phyloP scores from a whole-genome alignment of 2,888 invertebrate species.

The Nemotelus pantherinus region DNA sequence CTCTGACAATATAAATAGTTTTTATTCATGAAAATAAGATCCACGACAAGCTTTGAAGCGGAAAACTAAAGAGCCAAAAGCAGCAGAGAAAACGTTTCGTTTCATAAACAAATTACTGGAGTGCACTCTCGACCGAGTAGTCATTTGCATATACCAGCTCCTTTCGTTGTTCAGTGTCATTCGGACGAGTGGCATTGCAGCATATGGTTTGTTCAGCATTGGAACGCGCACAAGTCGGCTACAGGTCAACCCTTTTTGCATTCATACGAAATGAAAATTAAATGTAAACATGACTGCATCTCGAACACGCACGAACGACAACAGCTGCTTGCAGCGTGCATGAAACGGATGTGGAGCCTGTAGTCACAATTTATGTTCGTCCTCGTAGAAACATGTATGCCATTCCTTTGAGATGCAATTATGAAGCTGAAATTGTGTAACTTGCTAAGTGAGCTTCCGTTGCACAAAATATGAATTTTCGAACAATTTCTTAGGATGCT shows the following conservation, averaged over 20 bases:
- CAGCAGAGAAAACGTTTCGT: constrained; percentile 7
- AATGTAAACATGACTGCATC: constrained; percentile 30
- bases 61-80: neutral
- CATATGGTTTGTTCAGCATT: neutral
- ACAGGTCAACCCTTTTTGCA: constrained; percentile 29
- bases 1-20: too few relatives aligned
- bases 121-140: constrained; percentile 35
- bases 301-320: neutral
- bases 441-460: neutral
- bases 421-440: constrained; percentile 28
- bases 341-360: neutral
- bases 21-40: neutral
- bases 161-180: constrained; percentile 9
- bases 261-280: constrained; percentile 35
- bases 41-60: neutral
- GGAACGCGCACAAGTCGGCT: neutral
- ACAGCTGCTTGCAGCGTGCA: neutral
- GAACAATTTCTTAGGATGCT: too few relatives aligned
- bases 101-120: constrained; percentile 32
- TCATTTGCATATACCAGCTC: constrained; percentile 33
- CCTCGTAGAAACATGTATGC: neutral
- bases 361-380: neutral
- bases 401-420: constrained; percentile 38
- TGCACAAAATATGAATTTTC: too few relatives aligned
- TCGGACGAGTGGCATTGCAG: constrained; percentile 1